A percentile compares a stretch with the other conserved stretches of the same genome.
Conservation (phyloP, 37 sponge, comb jelly and placozoan species). For the Bolinopsis microptera region DNA sequence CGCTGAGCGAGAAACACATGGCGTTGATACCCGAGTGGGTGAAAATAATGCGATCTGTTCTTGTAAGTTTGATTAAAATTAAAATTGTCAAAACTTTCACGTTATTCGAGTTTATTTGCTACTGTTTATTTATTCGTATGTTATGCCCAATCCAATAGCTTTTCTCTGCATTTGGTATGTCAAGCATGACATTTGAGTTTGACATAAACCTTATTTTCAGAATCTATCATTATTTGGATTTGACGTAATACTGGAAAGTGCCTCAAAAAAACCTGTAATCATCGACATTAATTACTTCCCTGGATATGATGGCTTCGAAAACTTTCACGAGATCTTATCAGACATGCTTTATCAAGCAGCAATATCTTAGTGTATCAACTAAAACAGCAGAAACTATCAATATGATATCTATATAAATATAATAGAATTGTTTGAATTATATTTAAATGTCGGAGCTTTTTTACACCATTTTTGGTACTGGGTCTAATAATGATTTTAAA, state of each 20-base stretch:
- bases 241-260: background rate
- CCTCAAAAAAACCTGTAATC: background rate
- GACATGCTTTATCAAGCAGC: constrained; percentile 46
- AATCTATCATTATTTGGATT: constrained; percentile 27
- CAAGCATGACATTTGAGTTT: too few relatives aligned
- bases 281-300: constrained; percentile 60
- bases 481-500: background rate
- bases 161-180: too few relatives aligned
- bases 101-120: too few relatives aligned
- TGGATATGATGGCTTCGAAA: constrained; percentile 50
- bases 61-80: constrained; percentile 15
- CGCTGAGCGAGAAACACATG: background rate
- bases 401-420: background rate
- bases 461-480: background rate
- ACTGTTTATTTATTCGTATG: too few relatives aligned
- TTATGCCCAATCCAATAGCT: too few relatives aligned
- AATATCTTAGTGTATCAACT: background rate
- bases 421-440: background rate
- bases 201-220: constrained; percentile 42
- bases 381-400: background rate
- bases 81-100: too few relatives aligned
- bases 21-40: constrained; percentile 8
- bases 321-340: constrained; percentile 31
- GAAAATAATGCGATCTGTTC: constrained; percentile 2
- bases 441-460: background rate